phyloP scores from a whole-genome alignment of 2,113 vertebrate species.

The Orycteropus afer region DNA sequence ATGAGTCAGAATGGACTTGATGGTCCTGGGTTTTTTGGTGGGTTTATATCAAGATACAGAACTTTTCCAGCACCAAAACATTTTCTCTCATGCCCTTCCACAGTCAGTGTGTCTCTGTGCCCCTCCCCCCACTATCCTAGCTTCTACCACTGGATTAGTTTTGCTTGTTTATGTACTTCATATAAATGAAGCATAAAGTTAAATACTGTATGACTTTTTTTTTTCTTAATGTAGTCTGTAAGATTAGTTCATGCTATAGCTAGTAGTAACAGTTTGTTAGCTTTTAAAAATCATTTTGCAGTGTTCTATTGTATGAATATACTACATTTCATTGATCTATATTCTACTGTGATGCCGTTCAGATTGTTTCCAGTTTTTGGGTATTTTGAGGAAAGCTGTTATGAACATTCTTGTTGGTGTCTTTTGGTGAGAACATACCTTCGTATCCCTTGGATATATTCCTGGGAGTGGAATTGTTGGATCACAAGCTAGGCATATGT shows the following conservation, averaged over 20 bases:
- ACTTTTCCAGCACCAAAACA: not conserved
- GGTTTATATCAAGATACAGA: not conserved
- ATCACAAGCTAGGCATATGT: not conserved
- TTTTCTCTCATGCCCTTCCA: not conserved
- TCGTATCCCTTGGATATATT: slow-evolving; percentile 19
- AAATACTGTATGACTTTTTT: not conserved
- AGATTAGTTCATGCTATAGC: not conserved
- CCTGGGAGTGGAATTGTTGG: not conserved
- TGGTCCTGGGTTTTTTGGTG: too few species aligned
- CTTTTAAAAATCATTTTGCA: not conserved
- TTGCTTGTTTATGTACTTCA: slow-evolving; percentile 20
- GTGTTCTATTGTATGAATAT: not conserved
- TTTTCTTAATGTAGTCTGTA: not conserved
- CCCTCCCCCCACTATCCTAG: not conserved
- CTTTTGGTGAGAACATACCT: not conserved
- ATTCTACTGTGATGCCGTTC: slow-evolving; percentile 29
- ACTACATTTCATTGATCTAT: not conserved
- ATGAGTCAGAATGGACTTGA: too few species aligned
- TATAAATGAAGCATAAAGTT: not conserved
- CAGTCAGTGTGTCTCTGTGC: too few species aligned
- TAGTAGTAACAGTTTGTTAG: not conserved
- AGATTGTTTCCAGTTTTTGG: not conserved
- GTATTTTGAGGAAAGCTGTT: slow-evolving; percentile 15
- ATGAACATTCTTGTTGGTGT: not conserved
- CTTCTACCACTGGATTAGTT: not conserved